Evolutionary conservation across 2,113 vertebrate species (phyloP).

Genomic region (Ammodytes marinus): DNA sequence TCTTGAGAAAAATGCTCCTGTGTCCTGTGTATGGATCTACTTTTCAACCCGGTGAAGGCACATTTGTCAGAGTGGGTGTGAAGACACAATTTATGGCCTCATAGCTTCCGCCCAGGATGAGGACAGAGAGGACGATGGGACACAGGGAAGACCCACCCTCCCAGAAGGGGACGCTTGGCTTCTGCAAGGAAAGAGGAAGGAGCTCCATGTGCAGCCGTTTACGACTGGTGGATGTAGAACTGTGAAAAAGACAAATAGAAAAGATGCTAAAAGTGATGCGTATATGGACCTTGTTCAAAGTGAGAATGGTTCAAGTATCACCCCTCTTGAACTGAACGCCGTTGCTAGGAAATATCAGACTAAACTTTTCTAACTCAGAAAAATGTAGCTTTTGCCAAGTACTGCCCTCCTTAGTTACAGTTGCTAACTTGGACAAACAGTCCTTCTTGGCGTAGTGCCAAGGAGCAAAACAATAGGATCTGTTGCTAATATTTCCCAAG

Average conservation of each 20-base stretch:
- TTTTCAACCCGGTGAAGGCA: constrained; percentile 81
- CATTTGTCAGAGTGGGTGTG: constrained; percentile 88
- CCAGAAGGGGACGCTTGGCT: constrained; percentile 81
- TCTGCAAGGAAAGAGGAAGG: constrained; percentile 84
- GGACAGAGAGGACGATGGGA: constrained; percentile 78
- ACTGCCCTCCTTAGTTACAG: constrained; percentile 53
- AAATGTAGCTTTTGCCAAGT: constrained; percentile 28
- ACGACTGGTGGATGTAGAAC: constrained; percentile 82
- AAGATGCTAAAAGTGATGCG: constrained; percentile 7
- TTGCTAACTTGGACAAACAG: constrained; percentile 71
- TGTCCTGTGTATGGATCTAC: constrained; percentile 85
- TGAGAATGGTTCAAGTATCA: constrained; percentile 18
- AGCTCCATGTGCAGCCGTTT: constrained; percentile 62
- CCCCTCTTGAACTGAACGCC: neutral
- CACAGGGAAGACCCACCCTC: constrained; percentile 82
- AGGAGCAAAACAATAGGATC: constrained; percentile 75
- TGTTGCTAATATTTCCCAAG: constrained; percentile 65
- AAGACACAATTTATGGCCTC: constrained; percentile 88
- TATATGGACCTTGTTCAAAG: constrained; percentile 28
- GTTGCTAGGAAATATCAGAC: constrained; percentile 44
- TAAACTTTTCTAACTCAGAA: constrained; percentile 19
- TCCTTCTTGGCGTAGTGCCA: constrained; percentile 57
- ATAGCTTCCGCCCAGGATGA: constrained; percentile 88
- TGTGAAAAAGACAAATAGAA: constrained; percentile 62
- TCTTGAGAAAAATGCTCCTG: constrained; percentile 77